These are phyloP conservation scores for Caenorhabditis briggsae DNA, from an alignment of 1,140 invertebrate species.

Conservation along the genomic window DNA sequence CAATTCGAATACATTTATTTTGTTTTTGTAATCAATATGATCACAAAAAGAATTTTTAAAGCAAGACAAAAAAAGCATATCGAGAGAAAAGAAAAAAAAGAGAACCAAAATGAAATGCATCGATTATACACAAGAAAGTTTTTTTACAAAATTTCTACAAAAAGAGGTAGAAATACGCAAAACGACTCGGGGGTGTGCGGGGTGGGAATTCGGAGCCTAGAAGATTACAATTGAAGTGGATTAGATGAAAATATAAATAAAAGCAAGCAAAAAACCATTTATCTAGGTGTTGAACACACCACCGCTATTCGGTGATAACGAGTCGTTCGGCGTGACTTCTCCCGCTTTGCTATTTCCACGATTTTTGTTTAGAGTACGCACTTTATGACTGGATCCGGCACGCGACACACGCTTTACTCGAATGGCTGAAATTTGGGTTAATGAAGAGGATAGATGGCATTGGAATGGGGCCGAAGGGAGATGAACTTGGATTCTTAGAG, in stretches of 20 bases:
- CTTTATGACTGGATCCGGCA: constrained; percentile 59
- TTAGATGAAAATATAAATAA: neutral
- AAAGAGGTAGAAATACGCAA: constrained; percentile 30
- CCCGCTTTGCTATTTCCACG: constrained; percentile 62
- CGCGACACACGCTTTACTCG: constrained; percentile 59
- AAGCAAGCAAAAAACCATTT: neutral
- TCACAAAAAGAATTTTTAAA: neutral
- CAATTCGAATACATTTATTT: constrained; percentile 49
- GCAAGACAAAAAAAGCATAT: neutral
- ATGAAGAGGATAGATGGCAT: neutral
- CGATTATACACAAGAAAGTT: neutral
- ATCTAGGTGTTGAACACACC: constrained; percentile 51
- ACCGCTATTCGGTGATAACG: constrained; percentile 51
- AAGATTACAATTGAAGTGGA: neutral
- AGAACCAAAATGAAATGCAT: neutral
- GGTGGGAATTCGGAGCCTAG: constrained; percentile 50
- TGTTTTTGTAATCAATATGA: constrained; percentile 44
- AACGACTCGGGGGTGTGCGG: neutral
- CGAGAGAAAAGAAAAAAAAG: neutral
- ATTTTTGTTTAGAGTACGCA: constrained; percentile 61
- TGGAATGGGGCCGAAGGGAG: neutral
- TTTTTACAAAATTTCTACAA: constrained; percentile 40
- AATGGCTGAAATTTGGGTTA: constrained; percentile 30
- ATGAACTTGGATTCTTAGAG: too few species aligned
- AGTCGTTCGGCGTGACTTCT: constrained; percentile 41